Percentiles rank a stretch among this genome's conserved stretches.
Evolutionary conservation across 2,797 vertebrate species (phyloP).

Genomic region (Sebastes oblongus): DNA sequence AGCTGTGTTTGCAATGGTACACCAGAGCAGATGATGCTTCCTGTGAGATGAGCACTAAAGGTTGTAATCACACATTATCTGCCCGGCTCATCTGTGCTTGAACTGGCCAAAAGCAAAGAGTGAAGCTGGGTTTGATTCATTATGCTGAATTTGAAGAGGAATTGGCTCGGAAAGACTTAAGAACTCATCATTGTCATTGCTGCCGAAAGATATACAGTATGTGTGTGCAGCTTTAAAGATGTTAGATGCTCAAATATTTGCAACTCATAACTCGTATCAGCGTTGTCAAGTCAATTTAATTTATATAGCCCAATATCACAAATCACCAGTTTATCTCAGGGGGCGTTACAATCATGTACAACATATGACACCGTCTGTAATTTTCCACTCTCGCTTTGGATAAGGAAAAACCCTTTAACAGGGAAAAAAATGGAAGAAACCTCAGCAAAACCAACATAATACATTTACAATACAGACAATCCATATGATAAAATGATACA

Average conservation of each 20-base stretch:
- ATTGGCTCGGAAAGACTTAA: background rate
- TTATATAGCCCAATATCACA: background rate
- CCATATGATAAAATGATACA: background rate
- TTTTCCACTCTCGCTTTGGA: background rate
- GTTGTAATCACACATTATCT: conserved; percentile 44
- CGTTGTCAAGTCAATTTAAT: background rate
- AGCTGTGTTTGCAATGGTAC: conserved; percentile 54
- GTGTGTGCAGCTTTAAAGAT: background rate
- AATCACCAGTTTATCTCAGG: background rate
- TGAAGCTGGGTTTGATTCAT: background rate
- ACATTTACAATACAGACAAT: background rate
- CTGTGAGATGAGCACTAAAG: background rate
- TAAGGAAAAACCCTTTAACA: background rate
- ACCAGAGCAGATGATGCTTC: conserved; percentile 1
- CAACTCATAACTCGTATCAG: background rate
- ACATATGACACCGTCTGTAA: background rate
- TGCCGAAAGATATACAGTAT: background rate
- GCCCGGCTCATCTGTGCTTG: conserved; percentile 19
- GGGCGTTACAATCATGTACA: background rate
- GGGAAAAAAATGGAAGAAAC: background rate
- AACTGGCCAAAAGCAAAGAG: conserved; percentile 12
- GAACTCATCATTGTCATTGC: background rate
- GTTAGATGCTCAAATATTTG: conserved; percentile 3
- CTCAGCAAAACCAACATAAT: background rate
- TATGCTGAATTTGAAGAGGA: background rate